phyloP scores from a whole-genome alignment of 2,113 vertebrate genomes.

The Etheostoma cragini region DNA sequence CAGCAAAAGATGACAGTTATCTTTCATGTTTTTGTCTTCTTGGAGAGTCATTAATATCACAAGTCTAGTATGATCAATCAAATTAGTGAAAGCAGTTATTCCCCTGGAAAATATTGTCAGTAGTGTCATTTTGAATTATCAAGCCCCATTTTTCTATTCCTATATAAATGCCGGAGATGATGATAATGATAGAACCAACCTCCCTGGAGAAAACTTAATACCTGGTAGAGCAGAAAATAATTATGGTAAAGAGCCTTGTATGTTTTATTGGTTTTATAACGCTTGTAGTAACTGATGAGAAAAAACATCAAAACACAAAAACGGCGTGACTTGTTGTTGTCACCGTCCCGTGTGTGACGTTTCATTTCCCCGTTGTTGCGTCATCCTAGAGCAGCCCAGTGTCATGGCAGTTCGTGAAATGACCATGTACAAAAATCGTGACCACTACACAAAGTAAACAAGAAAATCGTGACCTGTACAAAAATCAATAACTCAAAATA shows the following conservation, averaged over 20 bases:
- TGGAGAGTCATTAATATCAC: constrained; percentile 7
- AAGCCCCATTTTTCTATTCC: not conserved
- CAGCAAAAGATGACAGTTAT: constrained; percentile 30
- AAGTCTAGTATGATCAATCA: constrained; percentile 1
- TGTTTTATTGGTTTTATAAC: not conserved
- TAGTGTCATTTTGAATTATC: not conserved
- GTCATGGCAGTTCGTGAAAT: no score
- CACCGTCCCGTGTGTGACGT: no score
- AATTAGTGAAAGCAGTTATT: constrained; percentile 2
- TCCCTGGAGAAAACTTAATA: not conserved
- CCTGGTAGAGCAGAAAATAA: not conserved
- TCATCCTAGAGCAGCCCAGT: no score
- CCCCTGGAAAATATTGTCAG: not conserved
- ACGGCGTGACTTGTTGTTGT: no score
- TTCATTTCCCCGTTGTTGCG: no score
- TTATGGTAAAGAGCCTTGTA: not conserved
- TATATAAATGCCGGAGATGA: not conserved
- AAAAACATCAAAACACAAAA: not conserved
- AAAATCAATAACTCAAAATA: no score
- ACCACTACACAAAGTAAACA: no score
- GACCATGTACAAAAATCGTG: no score
- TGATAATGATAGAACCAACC: not conserved
- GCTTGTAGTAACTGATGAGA: not conserved
- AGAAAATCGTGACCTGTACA: no score
- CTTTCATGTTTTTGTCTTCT: constrained; percentile 26